Base-by-base conservation (phyloP, 2,797 vertebrate species). In the Pteropus rufus region DNA sequence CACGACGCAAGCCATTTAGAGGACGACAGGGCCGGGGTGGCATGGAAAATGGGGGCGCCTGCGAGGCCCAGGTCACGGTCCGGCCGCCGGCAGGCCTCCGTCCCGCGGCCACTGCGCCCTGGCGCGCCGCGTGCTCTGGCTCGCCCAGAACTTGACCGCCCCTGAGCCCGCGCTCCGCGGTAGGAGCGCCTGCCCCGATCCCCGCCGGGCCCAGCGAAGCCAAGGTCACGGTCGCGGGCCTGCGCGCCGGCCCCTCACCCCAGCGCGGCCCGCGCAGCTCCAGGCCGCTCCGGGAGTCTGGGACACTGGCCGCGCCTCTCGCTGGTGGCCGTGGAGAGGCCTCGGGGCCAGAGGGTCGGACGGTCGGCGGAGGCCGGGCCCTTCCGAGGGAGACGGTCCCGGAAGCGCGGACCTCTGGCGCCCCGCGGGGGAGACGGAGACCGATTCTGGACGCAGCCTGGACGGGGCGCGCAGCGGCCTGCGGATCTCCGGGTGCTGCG, bases 61-160 rank as follows among this genome's bases (percentile, higher is more conserved):
- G 6, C 0, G 60, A 91, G 82, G 62, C 77, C 95, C 86, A 67
- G 91, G 87, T 81, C 89, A 69, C 0, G 1, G 82, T 12, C 54
- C 12, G 10, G 58, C 34, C 6, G 4, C 80, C 3, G 1, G 24
- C 29, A 0, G 44, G 19, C 81, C 67, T 52, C 31, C 15, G 24
- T n/a, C 72, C 3, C 0, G 58, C 5, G 5, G 46, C 58, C 34
- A 7, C 31, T 8, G 29, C 9, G 24, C 83, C 44, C 44, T 2
- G 2, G 72, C 3, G 10, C 46, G 29, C 75, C 1, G 12, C 4
- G 31, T 18, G 70, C 18, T 9, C 3, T 0, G 31, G 34, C 46
- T 90, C 1, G 39, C 31, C 23, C 5, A 29, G 79, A 75, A 41
- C 52, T 67, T 41, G 41, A 1, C 54, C 2, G n/a, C 14, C 75